A percentile compares a stretch with the other conserved stretches of the same genome.
Conservation (phyloP, 2,113 vertebrate genomes). For the Pungitius pungitius region DNA sequence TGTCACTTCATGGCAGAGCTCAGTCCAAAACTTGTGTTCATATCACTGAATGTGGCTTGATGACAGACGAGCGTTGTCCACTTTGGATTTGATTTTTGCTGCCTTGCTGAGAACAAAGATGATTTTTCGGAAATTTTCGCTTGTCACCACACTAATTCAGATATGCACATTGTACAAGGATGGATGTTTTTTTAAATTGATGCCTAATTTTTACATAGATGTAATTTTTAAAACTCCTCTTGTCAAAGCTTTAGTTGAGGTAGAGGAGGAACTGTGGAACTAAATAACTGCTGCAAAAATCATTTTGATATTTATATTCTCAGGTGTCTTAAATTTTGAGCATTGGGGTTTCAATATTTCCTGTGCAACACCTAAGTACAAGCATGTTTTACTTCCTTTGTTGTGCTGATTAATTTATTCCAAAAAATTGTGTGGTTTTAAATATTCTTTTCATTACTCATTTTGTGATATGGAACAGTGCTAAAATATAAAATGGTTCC, state of each 20-base stretch:
- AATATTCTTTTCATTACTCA: constrained; percentile 74
- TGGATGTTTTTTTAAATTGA: constrained; percentile 65
- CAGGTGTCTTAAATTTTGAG: constrained; percentile 79
- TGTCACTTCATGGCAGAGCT: constrained; percentile 58
- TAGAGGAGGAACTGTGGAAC: constrained; percentile 68
- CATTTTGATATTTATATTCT: constrained; percentile 82
- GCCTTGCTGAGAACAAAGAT: constrained; percentile 32
- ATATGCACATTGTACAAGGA: constrained; percentile 79
- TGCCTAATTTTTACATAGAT: constrained; percentile 71
- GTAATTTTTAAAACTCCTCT: constrained; percentile 61
- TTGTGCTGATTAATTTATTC: constrained; percentile 83
- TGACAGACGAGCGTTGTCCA: constrained; percentile 38
- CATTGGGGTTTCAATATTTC: constrained; percentile 73
- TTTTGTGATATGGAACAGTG: constrained; percentile 79
- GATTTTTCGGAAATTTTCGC: constrained; percentile 32
- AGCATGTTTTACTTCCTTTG: constrained; percentile 72
- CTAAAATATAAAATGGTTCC: constrained; percentile 76
- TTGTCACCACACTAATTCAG: constrained; percentile 75
- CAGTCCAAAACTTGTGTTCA: constrained; percentile 68
- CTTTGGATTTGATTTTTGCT: constrained; percentile 43
- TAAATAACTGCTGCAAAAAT: constrained; percentile 73
- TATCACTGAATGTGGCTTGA: constrained; percentile 64
- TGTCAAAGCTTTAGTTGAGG: constrained; percentile 71
- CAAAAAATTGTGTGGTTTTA: constrained; percentile 77
- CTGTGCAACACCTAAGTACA: constrained; percentile 73